Evolutionary conservation across 2,113 vertebrate genomes (phyloP), one percentile per base, ranked within the genome.

Genomic region (Sigmodon hispidus): DNA sequence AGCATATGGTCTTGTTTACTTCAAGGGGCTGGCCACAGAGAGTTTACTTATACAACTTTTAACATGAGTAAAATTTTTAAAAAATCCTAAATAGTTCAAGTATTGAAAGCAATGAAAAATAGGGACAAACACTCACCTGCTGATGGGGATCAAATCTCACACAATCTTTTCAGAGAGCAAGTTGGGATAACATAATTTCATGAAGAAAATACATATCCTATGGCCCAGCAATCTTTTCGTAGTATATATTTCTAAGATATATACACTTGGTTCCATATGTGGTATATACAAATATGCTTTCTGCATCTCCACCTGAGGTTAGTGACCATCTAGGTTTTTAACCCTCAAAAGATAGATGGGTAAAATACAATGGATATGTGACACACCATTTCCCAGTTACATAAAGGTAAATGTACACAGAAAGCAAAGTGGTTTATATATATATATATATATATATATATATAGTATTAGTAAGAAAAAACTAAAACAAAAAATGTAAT

Each of bases 191-290:
- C 13, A 87, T 86, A 87, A 19, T 88, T 17, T 88, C 76, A 88
- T 67, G 45, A 95, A 90, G 45, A 87, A 55, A 94, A 93, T 21
- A 94, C 50, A 83, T 40, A 93, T 69, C 81, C 12, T 90, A 72
- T 12, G 40, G 34, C 45, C 40, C 75, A 94, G n/a, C 17, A 93
- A 95, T 95, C 34, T 88, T 55, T 61, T 83, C 24, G 61, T 93
- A 29, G 9, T 77, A 87, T 81, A 72, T 67, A 85, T 16, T 52
- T 17, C 57, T 90, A 89, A 76, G 87, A 72, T 73, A 87, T 85
- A 76, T 90, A 48, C 69, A 85, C 63, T 70, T 45, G 29, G 7
- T 7, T 70, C 50, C 70, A 73, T 85, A 72, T n/a, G 52, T 9
- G 10, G 59, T 45, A 85, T 76, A 70, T 79, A 79, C 40, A 89